Conservation (phyloP, 2,113 vertebrate genomes). For the Macrotis lagotis region DNA sequence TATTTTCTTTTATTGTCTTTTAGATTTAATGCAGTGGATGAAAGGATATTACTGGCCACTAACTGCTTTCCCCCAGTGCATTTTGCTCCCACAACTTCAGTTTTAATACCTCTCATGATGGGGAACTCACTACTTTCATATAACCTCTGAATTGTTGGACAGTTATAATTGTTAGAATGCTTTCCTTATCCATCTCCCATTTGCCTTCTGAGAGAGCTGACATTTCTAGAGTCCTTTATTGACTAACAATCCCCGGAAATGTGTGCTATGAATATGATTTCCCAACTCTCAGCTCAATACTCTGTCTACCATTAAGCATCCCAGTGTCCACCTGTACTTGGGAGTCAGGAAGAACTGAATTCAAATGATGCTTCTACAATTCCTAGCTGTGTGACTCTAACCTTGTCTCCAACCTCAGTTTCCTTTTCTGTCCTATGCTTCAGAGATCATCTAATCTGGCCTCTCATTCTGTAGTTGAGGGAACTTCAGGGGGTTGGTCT, state of each 20-base stretch:
- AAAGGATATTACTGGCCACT: background rate
- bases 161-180: background rate
- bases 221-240: background rate
- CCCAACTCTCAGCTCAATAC: too few species aligned
- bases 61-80: background rate
- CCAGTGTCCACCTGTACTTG: background rate
- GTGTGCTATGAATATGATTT: background rate
- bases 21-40: conserved; percentile 3
- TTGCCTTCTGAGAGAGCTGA: background rate
- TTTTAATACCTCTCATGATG: background rate
- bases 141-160: background rate
- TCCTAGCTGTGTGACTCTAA: too few species aligned
- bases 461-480: background rate
- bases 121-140: background rate
- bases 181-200: background rate
- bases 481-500: too few species aligned
- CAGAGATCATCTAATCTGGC: background rate
- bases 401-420: background rate
- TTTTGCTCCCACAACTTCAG: background rate
- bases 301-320: too few species aligned
- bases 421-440: background rate
- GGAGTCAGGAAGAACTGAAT: background rate
- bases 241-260: background rate
- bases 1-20: conserved; percentile 19
- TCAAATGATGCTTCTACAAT: background rate